Percentiles rank a stretch among this genome's conserved stretches.
Evolutionary conservation across 1,140 invertebrate species (phyloP).

Genomic region (Diploscapter pachys): DNA sequence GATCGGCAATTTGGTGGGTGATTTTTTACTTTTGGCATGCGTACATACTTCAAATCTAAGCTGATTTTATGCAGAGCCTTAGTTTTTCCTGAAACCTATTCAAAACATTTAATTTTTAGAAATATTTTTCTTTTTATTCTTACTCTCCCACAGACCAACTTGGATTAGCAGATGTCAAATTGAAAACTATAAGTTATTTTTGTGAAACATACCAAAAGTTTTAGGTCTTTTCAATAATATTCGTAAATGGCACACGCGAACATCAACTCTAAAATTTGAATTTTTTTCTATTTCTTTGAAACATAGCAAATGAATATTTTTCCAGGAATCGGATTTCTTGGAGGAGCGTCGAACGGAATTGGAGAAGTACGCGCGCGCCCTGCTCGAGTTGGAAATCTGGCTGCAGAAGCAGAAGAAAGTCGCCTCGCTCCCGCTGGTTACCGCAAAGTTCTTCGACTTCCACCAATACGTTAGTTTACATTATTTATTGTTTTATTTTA

Average conservation of each 20-base stretch:
- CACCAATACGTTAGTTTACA: conserved; percentile 46
- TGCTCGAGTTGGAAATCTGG: conserved; percentile 43
- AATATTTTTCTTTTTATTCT: conserved; percentile 1
- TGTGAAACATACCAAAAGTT: too few species aligned
- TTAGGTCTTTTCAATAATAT: too few species aligned
- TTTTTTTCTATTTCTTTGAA: too few species aligned
- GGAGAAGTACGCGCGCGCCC: conserved; percentile 39
- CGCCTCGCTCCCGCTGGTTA: conserved; percentile 27
- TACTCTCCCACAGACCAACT: background rate
- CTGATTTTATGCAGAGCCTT: too few species aligned
- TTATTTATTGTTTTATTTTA: background rate
- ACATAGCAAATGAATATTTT: background rate
- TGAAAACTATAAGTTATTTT: too few species aligned
- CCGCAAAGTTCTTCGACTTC: conserved; percentile 42
- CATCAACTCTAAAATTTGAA: too few species aligned
- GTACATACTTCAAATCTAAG: too few species aligned
- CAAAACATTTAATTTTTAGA: conserved; percentile 2
- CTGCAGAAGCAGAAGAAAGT: conserved; percentile 36
- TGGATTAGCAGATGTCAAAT: too few species aligned
- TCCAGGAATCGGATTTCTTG: conserved; percentile 38
- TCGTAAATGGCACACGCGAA: too few species aligned
- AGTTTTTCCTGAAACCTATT: too few species aligned
- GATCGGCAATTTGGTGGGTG: conserved; percentile 34
- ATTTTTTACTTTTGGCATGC: background rate
- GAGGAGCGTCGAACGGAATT: conserved; percentile 37